Evolutionary conservation across 2,888 invertebrate genomes (phyloP).

Genomic region (Sepioteuthis lessoniana): DNA sequence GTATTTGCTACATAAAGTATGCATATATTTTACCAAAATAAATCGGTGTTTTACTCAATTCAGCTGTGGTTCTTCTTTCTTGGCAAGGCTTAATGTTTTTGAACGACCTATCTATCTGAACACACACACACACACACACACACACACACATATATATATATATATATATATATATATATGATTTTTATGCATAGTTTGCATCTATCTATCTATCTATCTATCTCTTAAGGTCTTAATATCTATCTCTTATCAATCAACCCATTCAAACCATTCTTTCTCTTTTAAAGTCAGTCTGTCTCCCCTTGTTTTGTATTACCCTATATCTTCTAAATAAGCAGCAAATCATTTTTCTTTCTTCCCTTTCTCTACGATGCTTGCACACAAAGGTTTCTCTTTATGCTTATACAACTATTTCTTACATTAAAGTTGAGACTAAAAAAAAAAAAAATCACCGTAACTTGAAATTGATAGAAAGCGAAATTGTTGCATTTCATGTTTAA

Average conservation of each 20-base stretch:
- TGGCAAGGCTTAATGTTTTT: too few relatives aligned
- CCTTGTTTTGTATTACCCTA: neutral
- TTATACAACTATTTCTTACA: neutral
- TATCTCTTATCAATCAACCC: neutral
- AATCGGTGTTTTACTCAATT: too few relatives aligned
- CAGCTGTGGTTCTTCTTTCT: too few relatives aligned
- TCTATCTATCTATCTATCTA: neutral
- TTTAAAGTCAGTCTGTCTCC: neutral
- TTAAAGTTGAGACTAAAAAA: neutral
- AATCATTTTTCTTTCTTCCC: neutral
- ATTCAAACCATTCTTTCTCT: neutral
- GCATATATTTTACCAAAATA: too few relatives aligned
- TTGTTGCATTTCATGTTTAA: neutral
- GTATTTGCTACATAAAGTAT: too few relatives aligned
- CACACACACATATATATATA: too few relatives aligned
- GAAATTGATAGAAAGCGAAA: slow-evolving; percentile 18
- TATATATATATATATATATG: too few relatives aligned
- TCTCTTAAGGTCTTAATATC: neutral
- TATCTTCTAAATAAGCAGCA: neutral
- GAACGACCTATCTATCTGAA: too few relatives aligned
- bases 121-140: too few relatives aligned
- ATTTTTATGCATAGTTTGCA: too few relatives aligned
- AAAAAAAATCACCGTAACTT: neutral
- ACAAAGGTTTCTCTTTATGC: neutral
- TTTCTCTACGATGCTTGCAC: neutral